phyloP scores from a whole-genome alignment of 2,113 vertebrate genomes.

The Callorhinus ursinus region DNA sequence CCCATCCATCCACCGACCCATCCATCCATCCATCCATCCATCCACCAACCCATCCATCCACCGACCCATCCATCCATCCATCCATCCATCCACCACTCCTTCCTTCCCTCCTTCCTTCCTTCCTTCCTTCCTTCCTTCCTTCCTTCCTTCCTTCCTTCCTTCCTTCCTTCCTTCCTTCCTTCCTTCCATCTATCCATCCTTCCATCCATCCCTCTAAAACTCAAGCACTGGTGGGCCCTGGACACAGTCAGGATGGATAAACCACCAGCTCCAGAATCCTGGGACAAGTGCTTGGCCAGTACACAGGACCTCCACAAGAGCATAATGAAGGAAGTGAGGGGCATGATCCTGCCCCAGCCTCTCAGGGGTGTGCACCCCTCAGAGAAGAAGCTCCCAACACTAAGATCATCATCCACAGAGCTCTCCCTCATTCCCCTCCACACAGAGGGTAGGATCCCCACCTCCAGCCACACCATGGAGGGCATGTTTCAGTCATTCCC shows the following conservation, averaged over 20 bases:
- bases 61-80: not conserved
- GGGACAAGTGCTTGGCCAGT: not conserved
- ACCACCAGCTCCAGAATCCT: too few relatives aligned
- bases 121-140: too few relatives aligned
- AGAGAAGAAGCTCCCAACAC: not conserved
- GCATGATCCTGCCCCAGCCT: not conserved
- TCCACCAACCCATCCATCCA: not conserved
- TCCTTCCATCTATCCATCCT: too few relatives aligned
- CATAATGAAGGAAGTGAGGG: not conserved
- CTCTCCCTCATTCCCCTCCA: too few relatives aligned
- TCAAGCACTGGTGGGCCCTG: not conserved
- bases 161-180: not conserved
- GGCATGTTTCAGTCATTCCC: not conserved
- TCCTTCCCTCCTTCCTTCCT: too few relatives aligned
- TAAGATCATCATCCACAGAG: not conserved
- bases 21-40: not conserved
- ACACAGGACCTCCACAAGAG: not conserved
- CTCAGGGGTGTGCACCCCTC: fast-evolving
- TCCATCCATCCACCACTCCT: not conserved
- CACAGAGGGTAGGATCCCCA: not conserved
- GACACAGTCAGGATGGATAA: not conserved
- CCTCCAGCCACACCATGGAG: fast-evolving
- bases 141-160: not conserved
- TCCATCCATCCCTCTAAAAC: not conserved
- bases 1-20: not conserved